phyloP scores from a whole-genome alignment of 2,797 vertebrate species.

The Cyprinodon diabolis region DNA sequence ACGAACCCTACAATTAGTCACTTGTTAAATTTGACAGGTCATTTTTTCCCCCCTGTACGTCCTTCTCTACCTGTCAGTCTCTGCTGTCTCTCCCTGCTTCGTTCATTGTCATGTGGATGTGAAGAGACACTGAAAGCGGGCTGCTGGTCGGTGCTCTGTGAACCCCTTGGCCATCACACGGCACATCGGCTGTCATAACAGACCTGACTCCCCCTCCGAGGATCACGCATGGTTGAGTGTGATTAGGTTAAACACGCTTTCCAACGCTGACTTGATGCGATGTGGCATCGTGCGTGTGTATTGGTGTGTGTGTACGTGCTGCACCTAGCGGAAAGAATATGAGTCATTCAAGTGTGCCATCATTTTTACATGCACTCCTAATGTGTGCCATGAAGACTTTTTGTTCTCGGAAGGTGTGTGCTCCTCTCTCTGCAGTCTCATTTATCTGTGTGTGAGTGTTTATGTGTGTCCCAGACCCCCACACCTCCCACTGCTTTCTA shows the following conservation, averaged over 20 bases:
- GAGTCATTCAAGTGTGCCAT: conserved; percentile 29
- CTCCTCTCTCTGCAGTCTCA: neutral
- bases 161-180: conserved; percentile 67
- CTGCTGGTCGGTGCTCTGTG: conserved; percentile 56
- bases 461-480: conserved; percentile 7
- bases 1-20: conserved; percentile 49
- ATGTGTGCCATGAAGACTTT: conserved; percentile 9
- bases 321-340: conserved; percentile 10
- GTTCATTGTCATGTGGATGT: conserved; percentile 39
- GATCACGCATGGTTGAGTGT: conserved; percentile 76
- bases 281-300: conserved; percentile 50
- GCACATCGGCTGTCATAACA: conserved; percentile 73
- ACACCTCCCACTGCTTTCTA: conserved; percentile 37
- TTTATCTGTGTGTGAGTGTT: neutral
- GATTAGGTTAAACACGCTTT: conserved; percentile 74
- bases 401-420: conserved; percentile 27
- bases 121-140: conserved; percentile 33
- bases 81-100: conserved; percentile 16
- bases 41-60: conserved; percentile 29
- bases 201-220: conserved; percentile 72
- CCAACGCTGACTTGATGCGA: conserved; percentile 68
- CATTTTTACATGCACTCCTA: conserved; percentile 27
- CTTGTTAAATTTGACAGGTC: conserved; percentile 9
- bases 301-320: conserved; percentile 15
- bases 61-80: conserved; percentile 24